phyloP scores from a whole-genome alignment of 2,113 vertebrate genomes.

The Alces alces region DNA sequence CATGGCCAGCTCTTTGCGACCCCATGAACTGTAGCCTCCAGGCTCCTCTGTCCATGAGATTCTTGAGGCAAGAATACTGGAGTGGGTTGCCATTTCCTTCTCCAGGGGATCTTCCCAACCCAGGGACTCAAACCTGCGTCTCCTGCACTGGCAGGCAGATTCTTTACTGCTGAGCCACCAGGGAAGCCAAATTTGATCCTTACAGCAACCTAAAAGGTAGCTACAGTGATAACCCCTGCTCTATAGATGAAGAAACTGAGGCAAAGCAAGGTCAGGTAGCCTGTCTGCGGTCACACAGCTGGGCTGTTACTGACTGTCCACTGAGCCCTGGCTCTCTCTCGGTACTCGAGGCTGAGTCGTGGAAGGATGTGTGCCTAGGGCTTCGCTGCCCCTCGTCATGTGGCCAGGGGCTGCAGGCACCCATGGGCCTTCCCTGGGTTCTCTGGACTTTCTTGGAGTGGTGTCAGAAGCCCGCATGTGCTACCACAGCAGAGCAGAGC shows the following conservation, averaged over 20 bases:
- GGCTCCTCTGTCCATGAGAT: not conserved
- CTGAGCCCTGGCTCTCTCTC: not conserved
- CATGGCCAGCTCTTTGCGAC: not conserved
- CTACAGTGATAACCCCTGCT: not conserved
- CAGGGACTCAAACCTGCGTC: not conserved
- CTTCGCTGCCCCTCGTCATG: not conserved
- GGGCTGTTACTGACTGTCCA: not conserved
- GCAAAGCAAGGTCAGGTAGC: not conserved
- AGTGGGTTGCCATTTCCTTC: not conserved
- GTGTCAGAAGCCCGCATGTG: not conserved
- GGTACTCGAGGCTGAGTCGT: not conserved
- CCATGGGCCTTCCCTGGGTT: not conserved
- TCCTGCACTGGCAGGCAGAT: not conserved
- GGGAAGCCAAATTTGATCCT: not conserved
- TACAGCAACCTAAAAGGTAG: too few species aligned
- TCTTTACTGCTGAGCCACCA: not conserved
- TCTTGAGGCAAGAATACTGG: not conserved
- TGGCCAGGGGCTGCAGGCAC: rapidly evolving
- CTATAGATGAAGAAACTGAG: not conserved
- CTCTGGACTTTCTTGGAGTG: not conserved
- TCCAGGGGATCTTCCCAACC: not conserved
- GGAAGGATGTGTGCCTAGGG: too few species aligned
- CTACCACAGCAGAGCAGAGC: not conserved
- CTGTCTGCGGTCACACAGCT: not conserved
- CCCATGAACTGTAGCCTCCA: not conserved